Evolutionary conservation across 2,888 invertebrate species (phyloP).

Genomic region (Strigamia maritima): DNA sequence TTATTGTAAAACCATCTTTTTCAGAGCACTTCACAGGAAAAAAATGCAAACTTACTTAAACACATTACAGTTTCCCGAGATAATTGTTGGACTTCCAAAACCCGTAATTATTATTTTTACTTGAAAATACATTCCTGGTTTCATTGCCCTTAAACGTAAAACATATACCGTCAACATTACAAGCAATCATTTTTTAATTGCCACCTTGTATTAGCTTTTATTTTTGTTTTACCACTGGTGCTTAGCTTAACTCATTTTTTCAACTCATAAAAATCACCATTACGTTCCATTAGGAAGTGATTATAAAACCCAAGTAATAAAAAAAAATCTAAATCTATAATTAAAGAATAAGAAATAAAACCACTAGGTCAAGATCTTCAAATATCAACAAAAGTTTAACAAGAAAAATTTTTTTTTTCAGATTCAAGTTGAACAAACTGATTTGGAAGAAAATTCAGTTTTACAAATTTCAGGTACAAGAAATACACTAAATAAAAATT

Average conservation of each 20-base stretch:
- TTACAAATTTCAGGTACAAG: background rate
- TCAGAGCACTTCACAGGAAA: constrained; percentile 66
- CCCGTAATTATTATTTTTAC: constrained; percentile 46
- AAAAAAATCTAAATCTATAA: background rate
- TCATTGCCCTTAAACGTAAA: background rate
- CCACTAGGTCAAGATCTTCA: background rate
- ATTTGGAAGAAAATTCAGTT: constrained; percentile 3
- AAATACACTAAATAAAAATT: background rate
- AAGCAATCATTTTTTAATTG: background rate
- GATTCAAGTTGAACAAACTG: constrained; percentile 27
- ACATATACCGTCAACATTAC: background rate
- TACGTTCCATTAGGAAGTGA: background rate
- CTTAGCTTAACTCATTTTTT: constrained; percentile 41
- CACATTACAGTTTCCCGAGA: constrained; percentile 63
- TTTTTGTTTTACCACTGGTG: constrained; percentile 31
- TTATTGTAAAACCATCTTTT: constrained; percentile 34
- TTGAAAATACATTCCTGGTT: background rate
- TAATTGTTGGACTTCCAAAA: constrained; percentile 56
- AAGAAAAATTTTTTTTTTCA: constrained; percentile 3
- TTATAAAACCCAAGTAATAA: background rate
- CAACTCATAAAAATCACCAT: background rate
- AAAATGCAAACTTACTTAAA: constrained; percentile 62
- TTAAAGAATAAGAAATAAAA: background rate
- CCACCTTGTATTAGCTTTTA: background rate
- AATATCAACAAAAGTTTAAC: background rate